phyloP scores from a whole-genome alignment of 2,888 invertebrate species.

The Trimorus sp. region DNA sequence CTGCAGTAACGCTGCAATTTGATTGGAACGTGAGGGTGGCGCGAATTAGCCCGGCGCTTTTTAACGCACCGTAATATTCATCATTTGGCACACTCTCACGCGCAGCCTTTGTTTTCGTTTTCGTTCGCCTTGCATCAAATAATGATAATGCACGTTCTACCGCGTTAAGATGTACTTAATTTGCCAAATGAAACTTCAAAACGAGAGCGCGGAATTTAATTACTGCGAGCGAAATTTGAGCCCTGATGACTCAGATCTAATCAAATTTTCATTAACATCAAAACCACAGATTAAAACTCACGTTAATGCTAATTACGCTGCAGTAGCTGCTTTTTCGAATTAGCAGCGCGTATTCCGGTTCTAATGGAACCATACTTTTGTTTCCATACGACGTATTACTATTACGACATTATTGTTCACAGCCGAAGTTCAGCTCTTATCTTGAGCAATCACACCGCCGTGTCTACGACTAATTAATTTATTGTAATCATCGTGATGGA shows the following conservation, averaged over 20 bases:
- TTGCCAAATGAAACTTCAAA: conserved; percentile 52
- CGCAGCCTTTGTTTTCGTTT: conserved; percentile 46
- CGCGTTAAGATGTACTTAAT: conserved; percentile 59
- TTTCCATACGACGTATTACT: too few relatives aligned
- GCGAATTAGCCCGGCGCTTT: conserved; percentile 27
- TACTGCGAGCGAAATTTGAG: conserved; percentile 34
- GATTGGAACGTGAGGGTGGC: conserved; percentile 33
- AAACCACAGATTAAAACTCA: conserved; percentile 3
- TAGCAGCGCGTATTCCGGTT: not conserved
- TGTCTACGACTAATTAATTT: too few relatives aligned
- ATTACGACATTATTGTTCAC: too few relatives aligned
- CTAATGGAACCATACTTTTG: too few relatives aligned
- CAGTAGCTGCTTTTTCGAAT: not conserved
- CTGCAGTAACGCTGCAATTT: conserved; percentile 42
- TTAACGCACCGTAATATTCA: conserved; percentile 48
- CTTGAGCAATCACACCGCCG: too few relatives aligned
- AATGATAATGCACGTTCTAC: conserved; percentile 45
- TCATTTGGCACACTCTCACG: conserved; percentile 30
- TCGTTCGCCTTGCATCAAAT: conserved; percentile 36
- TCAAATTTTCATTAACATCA: conserved; percentile 30
- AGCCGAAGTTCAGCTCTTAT: too few relatives aligned
- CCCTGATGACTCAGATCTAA: conserved; percentile 28
- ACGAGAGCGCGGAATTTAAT: conserved; percentile 46
- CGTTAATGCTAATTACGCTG: not conserved
- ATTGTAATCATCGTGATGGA: too few relatives aligned